A percentile compares a stretch with the other conserved stretches of the same genome.
phyloP scores from a whole-genome alignment of 2,888 invertebrate genomes.

The Dicyrtomina minuta region DNA sequence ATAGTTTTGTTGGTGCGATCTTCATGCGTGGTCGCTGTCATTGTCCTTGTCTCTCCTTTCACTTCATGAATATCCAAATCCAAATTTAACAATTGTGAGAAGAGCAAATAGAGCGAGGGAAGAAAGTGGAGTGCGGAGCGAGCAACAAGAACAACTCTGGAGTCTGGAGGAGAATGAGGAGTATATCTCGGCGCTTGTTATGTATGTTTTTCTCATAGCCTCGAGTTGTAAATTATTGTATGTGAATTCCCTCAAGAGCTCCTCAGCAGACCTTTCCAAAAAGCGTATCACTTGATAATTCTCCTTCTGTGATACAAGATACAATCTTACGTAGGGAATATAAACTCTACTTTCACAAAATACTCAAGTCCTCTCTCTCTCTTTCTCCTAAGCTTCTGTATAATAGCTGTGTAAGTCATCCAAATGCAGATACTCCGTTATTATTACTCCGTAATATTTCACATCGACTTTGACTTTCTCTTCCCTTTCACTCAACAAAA shows the following conservation, averaged over 20 bases:
- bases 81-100: background rate
- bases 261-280: slow-evolving; percentile 6
- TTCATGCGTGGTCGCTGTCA: background rate
- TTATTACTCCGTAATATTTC: no score
- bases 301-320: slow-evolving; percentile 5
- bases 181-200: no score
- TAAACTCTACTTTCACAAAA: no score
- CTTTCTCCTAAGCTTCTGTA: no score
- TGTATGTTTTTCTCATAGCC: background rate
- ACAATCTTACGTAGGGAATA: no score
- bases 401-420: no score
- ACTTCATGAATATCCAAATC: background rate
- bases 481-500: no score
- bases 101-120: no score
- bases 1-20: background rate
- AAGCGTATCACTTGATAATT: slow-evolving; percentile 15
- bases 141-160: background rate
- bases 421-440: no score
- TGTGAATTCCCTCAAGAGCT: slow-evolving; percentile 22
- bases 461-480: no score
- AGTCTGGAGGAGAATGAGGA: background rate
- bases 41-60: background rate
- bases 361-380: no score
- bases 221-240: slow-evolving; percentile 29
- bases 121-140: no score